Evolutionary conservation across 2,888 invertebrate genomes (phyloP), one percentile per base, ranked within the genome.

Genomic region (Ganaspis brasiliensis): DNA sequence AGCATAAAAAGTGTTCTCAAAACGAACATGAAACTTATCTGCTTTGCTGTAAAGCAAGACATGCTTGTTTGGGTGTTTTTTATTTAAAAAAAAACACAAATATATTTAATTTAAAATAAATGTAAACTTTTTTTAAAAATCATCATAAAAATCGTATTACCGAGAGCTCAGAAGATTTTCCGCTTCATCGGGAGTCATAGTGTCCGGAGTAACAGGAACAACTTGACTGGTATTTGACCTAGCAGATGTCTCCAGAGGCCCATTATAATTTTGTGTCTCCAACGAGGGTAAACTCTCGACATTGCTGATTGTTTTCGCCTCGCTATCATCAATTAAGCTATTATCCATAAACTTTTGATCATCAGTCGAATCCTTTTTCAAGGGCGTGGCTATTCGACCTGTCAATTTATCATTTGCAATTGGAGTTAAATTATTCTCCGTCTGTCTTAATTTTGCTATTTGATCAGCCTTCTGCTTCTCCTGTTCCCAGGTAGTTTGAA

Each of bases 161-260:
- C 96, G 96, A 87, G 96, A 95, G 92, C 97, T 97, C 87, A 97
- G 94, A 89, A 97, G 93, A 92, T 96, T 95, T 91, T 97, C 97
- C 14, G 97, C 97, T 92, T 97, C 97, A 88, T 96, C 96, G 73
- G 97, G 95, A 83, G 97, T 97, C 97, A 96, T 96, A 89, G 94
- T 90, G 91, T 94, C 92, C 90, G 93, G 83, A 91, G 93, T 89
- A 52, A 87, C 87, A 89, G 86, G 75, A 49, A 80, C 80, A 59
- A 82, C 73, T 78, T 86, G 86, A 75, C 72, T 77, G 19, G 79
- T 67, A 57, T 49, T 78, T 8, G 71, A 73, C 71, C 83, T 86
- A 77, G 49, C 75, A 40, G 73, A 83, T 14, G 67, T 81, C 78
- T 78, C 89, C 86, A 72, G 77, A 74, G 24, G 26, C 76, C 85